These are phyloP conservation scores for Pangasius larnaudii DNA, from an alignment of 2,797 vertebrate species.

Conservation along the genomic window DNA sequence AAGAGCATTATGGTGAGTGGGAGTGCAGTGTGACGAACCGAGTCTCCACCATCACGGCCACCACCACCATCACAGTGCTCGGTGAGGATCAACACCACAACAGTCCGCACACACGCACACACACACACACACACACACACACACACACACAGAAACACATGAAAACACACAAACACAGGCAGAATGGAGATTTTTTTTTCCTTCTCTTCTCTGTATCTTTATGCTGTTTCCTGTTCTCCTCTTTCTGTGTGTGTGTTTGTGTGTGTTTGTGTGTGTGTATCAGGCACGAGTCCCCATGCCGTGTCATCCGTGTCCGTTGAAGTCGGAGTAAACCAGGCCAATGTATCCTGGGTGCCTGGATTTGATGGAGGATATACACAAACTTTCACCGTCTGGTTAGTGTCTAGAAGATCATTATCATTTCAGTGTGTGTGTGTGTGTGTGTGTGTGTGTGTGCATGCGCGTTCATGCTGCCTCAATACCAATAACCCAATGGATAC, in stretches of 20 bases:
- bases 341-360: slow-evolving; percentile 91
- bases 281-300: slow-evolving; percentile 93
- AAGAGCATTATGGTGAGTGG: slow-evolving; percentile 92
- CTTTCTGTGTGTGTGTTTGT: slow-evolving; percentile 31
- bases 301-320: slow-evolving; percentile 84
- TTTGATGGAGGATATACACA: slow-evolving; percentile 93
- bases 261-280: slow-evolving; percentile 35
- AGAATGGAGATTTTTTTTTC: neutral
- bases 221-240: neutral
- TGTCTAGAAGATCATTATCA: slow-evolving; percentile 48
- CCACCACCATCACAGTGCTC: slow-evolving; percentile 82
- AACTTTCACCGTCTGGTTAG: slow-evolving; percentile 95
- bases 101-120: neutral
- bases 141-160: neutral
- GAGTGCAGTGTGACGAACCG: slow-evolving; percentile 82
- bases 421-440: neutral
- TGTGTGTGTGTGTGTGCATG: neutral
- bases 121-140: neutral
- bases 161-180: neutral
- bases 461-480: neutral
- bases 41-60: slow-evolving; percentile 77
- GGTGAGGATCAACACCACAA: slow-evolving; percentile 73
- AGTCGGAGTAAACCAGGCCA: slow-evolving; percentile 79
- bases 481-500: neutral
- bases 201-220: neutral